Evolutionary conservation across 2,113 vertebrate species (phyloP).

Genomic region (Ictidomys tridecemlineatus): DNA sequence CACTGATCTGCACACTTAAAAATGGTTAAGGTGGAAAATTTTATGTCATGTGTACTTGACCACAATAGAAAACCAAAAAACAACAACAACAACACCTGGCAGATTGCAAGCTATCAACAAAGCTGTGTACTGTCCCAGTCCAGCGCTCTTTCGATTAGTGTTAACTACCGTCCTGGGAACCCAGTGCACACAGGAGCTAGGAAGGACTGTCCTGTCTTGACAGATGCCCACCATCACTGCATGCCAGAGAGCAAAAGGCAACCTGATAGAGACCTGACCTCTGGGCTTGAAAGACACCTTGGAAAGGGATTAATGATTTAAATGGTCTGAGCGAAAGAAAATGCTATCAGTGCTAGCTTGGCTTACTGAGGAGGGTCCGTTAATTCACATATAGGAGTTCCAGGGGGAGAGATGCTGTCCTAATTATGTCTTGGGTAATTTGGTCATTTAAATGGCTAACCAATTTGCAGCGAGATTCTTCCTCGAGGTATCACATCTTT

Average conservation of each 20-base stretch:
- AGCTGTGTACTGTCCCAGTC: background rate
- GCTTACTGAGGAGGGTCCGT: conserved; percentile 69
- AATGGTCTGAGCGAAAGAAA: conserved; percentile 62
- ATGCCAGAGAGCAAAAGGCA: conserved; percentile 49
- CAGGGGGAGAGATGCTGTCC: conserved; percentile 66
- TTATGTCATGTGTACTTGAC: background rate
- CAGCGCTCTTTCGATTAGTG: background rate
- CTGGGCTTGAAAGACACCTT: conserved; percentile 21
- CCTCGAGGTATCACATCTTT: conserved; percentile 48
- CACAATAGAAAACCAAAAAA: background rate
- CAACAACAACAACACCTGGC: background rate
- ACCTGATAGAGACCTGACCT: conserved; percentile 66
- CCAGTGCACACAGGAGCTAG: background rate
- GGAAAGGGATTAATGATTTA: conserved; percentile 74
- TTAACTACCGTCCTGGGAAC: background rate
- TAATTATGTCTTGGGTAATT: conserved; percentile 81
- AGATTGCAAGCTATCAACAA: background rate
- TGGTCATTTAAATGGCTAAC: conserved; percentile 76
- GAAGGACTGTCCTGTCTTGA: background rate
- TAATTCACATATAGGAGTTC: conserved; percentile 74
- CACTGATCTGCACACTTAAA: background rate
- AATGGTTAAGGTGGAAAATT: background rate
- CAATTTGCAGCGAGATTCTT: conserved; percentile 73
- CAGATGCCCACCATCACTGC: background rate
- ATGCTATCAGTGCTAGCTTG: conserved; percentile 47